Evolutionary conservation across 2,797 vertebrate species (phyloP).

Genomic region (Rhynchonycteris naso): DNA sequence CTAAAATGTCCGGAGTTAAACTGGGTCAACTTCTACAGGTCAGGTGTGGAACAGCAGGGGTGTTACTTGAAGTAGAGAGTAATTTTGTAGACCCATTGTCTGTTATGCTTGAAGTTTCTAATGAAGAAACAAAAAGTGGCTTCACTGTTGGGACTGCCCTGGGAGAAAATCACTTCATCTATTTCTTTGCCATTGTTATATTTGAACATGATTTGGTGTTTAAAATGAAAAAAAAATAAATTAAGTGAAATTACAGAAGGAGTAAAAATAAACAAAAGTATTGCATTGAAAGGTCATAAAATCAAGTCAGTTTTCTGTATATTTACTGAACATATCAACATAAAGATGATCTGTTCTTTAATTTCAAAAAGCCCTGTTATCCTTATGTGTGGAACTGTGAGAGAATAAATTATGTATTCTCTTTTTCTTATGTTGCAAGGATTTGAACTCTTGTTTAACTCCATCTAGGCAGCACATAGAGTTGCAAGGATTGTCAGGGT

Average conservation of each 20-base stretch:
- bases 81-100: not conserved
- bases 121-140: not conserved
- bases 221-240: not conserved
- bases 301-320: not conserved
- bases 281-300: not conserved
- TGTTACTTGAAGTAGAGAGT: not conserved
- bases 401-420: not conserved
- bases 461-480: not conserved
- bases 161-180: not conserved
- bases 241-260: not conserved
- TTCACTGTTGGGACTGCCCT: not conserved
- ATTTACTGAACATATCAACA: slow-evolving; percentile 1
- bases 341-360: not conserved
- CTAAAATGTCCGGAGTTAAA: not conserved
- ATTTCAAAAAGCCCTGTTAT: not conserved
- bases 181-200: not conserved
- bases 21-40: not conserved
- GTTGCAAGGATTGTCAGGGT: not conserved
- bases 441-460: not conserved
- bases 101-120: not conserved
- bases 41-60: not conserved
- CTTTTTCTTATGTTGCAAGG: not conserved
- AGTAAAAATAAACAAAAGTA: not conserved
- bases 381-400: not conserved
- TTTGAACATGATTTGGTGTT: not conserved